Conservation (phyloP, 2,113 vertebrate genomes). For the Neolamprologus modestus region DNA sequence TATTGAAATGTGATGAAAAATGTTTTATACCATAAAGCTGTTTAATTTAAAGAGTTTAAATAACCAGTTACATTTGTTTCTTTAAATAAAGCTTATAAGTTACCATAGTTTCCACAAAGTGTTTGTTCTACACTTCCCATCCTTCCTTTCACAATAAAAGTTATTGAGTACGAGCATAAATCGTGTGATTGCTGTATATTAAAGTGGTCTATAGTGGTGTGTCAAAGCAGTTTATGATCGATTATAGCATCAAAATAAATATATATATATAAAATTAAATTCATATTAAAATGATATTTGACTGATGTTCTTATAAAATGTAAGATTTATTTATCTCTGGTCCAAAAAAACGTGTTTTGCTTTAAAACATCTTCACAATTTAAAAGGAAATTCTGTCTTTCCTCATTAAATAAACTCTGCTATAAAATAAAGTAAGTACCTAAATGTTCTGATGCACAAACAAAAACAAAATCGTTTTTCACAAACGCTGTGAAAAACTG, state of each 20-base stretch:
- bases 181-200: neutral
- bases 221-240: neutral
- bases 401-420: neutral
- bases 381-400: neutral
- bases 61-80: neutral
- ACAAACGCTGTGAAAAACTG: neutral
- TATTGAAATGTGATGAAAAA: accelerated
- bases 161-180: neutral
- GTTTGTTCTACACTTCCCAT: neutral
- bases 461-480: accelerated
- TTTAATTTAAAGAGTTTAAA: neutral
- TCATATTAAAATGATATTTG: neutral
- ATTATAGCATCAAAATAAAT: neutral
- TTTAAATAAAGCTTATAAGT: neutral
- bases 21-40: accelerated
- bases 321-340: neutral
- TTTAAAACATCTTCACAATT: neutral
- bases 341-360: accelerated
- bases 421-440: neutral
- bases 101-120: neutral
- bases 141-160: neutral
- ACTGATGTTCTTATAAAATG: neutral
- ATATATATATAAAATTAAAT: accelerated
- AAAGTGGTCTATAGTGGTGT: neutral
- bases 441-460: neutral